Percentiles rank a stretch among this genome's conserved stretches.
phyloP scores from a whole-genome alignment of 2,113 vertebrate species.

The Pedionomus torquatus region DNA sequence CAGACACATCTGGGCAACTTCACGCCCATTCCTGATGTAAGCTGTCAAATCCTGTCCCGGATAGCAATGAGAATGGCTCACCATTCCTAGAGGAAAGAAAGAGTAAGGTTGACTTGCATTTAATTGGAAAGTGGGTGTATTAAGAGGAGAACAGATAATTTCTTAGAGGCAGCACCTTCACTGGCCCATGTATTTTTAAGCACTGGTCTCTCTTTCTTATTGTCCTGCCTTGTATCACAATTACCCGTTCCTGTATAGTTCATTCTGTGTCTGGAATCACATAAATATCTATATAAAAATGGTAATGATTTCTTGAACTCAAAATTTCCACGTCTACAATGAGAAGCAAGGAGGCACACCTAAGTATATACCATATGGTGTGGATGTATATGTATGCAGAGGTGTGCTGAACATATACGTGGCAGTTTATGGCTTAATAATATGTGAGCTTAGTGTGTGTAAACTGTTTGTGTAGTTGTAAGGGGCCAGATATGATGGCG shows the following conservation, averaged over 20 bases:
- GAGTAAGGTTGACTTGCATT: neutral
- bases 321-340: neutral
- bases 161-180: neutral
- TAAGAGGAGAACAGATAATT: neutral
- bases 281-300: neutral
- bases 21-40: constrained; percentile 17
- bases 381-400: rapidly evolving
- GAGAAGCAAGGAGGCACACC: neutral
- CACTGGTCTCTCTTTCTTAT: neutral
- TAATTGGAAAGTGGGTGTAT: neutral
- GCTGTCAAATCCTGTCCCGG: constrained; percentile 18
- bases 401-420: rapidly evolving
- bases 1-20: constrained; percentile 58
- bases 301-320: neutral
- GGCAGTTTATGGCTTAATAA: rapidly evolving
- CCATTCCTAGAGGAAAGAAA: neutral
- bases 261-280: rapidly evolving
- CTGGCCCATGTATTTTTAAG: neutral
- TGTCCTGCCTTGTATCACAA: neutral
- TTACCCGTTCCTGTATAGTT: neutral
- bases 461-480: neutral
- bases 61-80: neutral
- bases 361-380: neutral
- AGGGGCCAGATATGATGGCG: neutral
- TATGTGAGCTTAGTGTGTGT: rapidly evolving